Conservation (phyloP, 1,140 invertebrate species). For the Halotydeus destructor region DNA sequence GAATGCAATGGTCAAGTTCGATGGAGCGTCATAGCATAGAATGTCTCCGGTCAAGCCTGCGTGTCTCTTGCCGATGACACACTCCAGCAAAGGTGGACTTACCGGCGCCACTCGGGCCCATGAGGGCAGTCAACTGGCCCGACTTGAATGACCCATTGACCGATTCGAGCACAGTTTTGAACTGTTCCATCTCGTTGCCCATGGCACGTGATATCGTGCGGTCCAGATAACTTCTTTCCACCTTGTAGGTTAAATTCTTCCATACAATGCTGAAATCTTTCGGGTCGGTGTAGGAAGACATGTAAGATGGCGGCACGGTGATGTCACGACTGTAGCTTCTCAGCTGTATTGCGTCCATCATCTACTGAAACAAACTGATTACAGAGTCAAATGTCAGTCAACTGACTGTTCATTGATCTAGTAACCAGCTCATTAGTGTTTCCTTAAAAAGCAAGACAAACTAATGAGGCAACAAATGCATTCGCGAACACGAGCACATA, state of each 20-base stretch:
- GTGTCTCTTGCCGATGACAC: constrained; percentile 18
- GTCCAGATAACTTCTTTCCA: constrained; percentile 1
- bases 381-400: too few species aligned
- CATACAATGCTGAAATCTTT: not conserved
- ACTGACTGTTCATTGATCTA: too few species aligned
- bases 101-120: constrained; percentile 40
- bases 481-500: too few species aligned
- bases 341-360: too few species aligned
- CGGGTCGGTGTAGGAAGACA: not conserved
- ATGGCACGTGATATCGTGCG: not conserved
- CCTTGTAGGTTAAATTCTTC: constrained; percentile 3
- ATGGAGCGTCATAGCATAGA: not conserved
- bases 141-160: constrained; percentile 45
- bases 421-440: too few species aligned
- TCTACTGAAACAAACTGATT: too few species aligned
- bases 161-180: constrained; percentile 19
- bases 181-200: too few species aligned
- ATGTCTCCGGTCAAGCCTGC: constrained; percentile 8
- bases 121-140: constrained; percentile 32
- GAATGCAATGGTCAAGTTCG: too few species aligned
- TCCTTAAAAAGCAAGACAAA: too few species aligned
- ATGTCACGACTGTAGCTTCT: too few species aligned
- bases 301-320: too few species aligned
- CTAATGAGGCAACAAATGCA: too few species aligned
- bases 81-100: constrained; percentile 27